Evolutionary conservation across 2,113 vertebrate genomes (phyloP), one percentile per base, ranked within the genome.

Genomic region (Rhineura floridana): DNA sequence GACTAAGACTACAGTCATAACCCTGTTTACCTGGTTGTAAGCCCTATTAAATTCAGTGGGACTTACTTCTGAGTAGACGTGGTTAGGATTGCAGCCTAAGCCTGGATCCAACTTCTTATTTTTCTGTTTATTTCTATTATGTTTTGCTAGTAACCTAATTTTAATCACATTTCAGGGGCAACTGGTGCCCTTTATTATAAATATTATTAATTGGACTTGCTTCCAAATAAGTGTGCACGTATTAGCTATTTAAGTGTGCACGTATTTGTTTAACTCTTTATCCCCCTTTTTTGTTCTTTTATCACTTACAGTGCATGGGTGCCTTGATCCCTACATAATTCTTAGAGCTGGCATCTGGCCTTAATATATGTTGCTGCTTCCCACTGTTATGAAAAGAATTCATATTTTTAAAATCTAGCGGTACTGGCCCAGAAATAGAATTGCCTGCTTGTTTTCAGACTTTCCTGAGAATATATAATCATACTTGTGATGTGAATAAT

Each of bases 331-430:
- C 7, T 76, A 8, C 77, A 19, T 36, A 80, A 80, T 28, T 23
- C 69, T 76, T 33, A 89, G 87, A 44, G 46, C 21, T 0, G 36
- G 12, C 91, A 55, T 87, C 46, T 82, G 0, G 0, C 50, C 84
- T 91, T 91, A 62, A 65, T 88, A 7, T 89, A 46, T 89, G 25
- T n/a, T 93, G 2, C 36, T 91, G n/a, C 86, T 81, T 72, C 70
- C 65, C 50, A 86, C 2, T 81, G 30, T 63, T 19, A 69, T 12
- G 85, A 36, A 70, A 81, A 75, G 48, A 83, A 78, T 79, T 7
- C 0, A 0, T 48, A 46, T 87, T 11, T 83, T 3, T 63, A 36
- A 46, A 19, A 46, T 76, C 63, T 33, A 48, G 12, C 2, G 28
- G 70, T 87, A 50, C 17, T 90, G 73, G 72, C 19, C 0, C 36